phyloP scores from a whole-genome alignment of 2,888 invertebrate species.

The Polia nebulosa region DNA sequence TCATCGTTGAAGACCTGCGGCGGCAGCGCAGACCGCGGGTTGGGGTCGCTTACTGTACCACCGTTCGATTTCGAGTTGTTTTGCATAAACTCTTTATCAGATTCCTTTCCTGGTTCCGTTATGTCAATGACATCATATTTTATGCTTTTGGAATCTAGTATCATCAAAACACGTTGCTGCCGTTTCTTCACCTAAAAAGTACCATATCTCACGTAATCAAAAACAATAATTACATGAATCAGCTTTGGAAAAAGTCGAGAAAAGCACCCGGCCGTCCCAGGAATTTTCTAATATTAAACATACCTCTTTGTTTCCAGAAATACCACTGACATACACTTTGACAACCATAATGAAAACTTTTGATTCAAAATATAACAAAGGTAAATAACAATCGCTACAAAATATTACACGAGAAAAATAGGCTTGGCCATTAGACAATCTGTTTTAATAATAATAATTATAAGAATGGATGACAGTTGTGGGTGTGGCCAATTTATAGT shows the following conservation, averaged over 20 bases:
- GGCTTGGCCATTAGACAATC: slow-evolving; percentile 89
- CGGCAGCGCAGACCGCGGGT: slow-evolving; percentile 95
- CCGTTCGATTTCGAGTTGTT: slow-evolving; percentile 95
- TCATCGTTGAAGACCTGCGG: slow-evolving; percentile 98
- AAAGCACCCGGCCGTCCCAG: slow-evolving; percentile 83
- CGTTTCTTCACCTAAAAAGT: slow-evolving; percentile 97
- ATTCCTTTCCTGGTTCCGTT: slow-evolving; percentile 97
- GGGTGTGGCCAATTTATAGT: slow-evolving; percentile 64
- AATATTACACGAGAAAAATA: slow-evolving; percentile 84
- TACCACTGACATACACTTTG: slow-evolving; percentile 97
- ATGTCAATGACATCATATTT: slow-evolving; percentile 98
- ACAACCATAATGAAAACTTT: slow-evolving; percentile 93
- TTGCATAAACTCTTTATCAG: slow-evolving; percentile 98
- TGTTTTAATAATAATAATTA: slow-evolving; percentile 84
- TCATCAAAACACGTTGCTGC: slow-evolving; percentile 98
- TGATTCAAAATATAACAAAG: slow-evolving; percentile 74
- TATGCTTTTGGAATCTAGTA: slow-evolving; percentile 97
- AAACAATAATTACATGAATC: slow-evolving; percentile 84
- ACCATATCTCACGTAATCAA: slow-evolving; percentile 82
- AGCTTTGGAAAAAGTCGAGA: slow-evolving; percentile 79
- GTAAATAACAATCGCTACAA: slow-evolving; percentile 78
- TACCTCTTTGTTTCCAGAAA: slow-evolving; percentile 98
- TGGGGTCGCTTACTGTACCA: slow-evolving; percentile 93
- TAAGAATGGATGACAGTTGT: slow-evolving; percentile 70
- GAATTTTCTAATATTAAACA: slow-evolving; percentile 88